Percentiles rank a stretch among this genome's conserved stretches.
These are phyloP conservation scores for Papilio demoleus DNA, from an alignment of 2,888 invertebrate species.

Conservation along the genomic window DNA sequence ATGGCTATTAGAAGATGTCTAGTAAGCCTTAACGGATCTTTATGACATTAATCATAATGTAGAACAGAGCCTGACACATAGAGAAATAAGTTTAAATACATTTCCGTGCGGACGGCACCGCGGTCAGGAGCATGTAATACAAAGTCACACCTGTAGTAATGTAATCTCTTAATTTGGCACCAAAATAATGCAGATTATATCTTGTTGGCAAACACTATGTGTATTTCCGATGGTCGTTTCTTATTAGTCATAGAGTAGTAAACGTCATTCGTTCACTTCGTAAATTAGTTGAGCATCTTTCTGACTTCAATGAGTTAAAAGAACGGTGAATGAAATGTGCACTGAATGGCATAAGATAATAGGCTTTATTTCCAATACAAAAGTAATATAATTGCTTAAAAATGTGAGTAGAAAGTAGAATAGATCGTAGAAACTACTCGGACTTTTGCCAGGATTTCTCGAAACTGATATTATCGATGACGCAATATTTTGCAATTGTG, in stretches of 20 bases:
- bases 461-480: slow-evolving; percentile 59
- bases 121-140: too few relatives aligned
- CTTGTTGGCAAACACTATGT: slow-evolving; percentile 1
- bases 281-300: slow-evolving; percentile 28
- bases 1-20: too few relatives aligned
- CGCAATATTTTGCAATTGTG: slow-evolving; percentile 60
- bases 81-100: too few relatives aligned
- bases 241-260: slow-evolving; percentile 45
- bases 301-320: slow-evolving; percentile 50
- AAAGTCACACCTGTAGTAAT: too few relatives aligned
- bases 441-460: slow-evolving; percentile 64
- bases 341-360: slow-evolving; percentile 1
- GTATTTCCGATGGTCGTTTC: slow-evolving; percentile 45
- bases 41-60: too few relatives aligned
- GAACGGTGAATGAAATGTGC: slow-evolving; percentile 57
- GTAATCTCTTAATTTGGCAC: slow-evolving; percentile 39
- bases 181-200: slow-evolving; percentile 24
- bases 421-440: slow-evolving; percentile 49
- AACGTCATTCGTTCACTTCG: slow-evolving; percentile 37
- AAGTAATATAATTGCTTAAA: slow-evolving; percentile 38
- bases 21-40: too few relatives aligned
- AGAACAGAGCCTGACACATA: too few relatives aligned
- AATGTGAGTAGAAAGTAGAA: slow-evolving; percentile 20
- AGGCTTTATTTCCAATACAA: background rate
- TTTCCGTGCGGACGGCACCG: too few relatives aligned